Evolutionary conservation across 2,113 vertebrate genomes (phyloP).

Genomic region (Cercocebus atys): DNA sequence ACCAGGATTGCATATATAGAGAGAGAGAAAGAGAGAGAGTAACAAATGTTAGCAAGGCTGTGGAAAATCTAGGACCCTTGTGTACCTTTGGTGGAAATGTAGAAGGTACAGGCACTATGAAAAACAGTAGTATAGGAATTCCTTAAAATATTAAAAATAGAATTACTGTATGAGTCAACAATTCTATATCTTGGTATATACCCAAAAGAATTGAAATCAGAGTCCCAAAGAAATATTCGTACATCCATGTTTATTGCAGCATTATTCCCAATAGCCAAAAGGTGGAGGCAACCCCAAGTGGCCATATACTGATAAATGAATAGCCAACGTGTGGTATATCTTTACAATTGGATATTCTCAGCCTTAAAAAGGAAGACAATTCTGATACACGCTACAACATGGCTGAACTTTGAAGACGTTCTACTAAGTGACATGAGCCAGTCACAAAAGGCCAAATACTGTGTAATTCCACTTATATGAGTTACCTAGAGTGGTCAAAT

Average conservation of each 20-base stretch:
- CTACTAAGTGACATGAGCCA: not conserved
- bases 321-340: not conserved
- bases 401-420: not conserved
- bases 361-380: not conserved
- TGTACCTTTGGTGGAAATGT: not conserved
- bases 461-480: not conserved
- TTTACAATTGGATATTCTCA: not conserved
- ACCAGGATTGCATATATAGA: not conserved
- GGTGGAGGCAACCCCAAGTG: not conserved
- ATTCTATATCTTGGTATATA: not conserved
- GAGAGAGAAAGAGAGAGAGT: not conserved
- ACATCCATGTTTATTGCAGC: not conserved
- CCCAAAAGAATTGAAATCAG: not conserved
- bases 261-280: not conserved
- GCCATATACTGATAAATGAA: not conserved
- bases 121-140: not conserved
- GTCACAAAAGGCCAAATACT: not conserved
- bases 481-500: not conserved
- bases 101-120: not conserved
- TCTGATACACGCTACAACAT: not conserved
- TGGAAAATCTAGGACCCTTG: not conserved
- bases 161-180: not conserved
- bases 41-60: not conserved
- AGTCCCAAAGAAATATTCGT: not conserved
- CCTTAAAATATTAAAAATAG: not conserved